phyloP scores from a whole-genome alignment of 2,797 vertebrate species.

The Pristis pectinata region DNA sequence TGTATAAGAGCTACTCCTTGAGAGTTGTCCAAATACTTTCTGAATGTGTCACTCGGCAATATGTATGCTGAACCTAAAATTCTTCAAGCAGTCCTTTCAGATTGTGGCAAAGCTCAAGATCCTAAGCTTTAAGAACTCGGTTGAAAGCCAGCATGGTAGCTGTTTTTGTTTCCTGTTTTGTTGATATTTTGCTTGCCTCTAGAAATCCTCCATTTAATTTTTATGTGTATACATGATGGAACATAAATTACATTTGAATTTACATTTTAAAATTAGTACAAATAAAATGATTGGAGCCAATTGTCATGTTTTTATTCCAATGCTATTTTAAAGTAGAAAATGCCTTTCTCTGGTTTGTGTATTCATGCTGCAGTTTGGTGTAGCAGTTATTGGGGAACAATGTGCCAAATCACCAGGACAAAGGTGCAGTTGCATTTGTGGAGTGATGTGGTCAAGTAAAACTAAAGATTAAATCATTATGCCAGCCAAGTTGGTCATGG shows the following conservation, averaged over 20 bases:
- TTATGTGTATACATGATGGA: background rate
- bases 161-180: background rate
- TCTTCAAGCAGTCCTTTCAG: background rate
- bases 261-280: slow-evolving; percentile 13
- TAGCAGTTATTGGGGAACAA: too few species aligned
- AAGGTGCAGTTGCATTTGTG: too few species aligned
- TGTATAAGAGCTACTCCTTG: background rate
- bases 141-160: background rate
- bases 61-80: background rate
- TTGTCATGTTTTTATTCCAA: background rate
- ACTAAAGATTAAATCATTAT: too few species aligned
- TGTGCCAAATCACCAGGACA: too few species aligned
- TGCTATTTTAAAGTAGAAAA: background rate
- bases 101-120: background rate
- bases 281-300: slow-evolving; percentile 30
- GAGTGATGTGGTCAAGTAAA: too few species aligned
- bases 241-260: slow-evolving; percentile 18
- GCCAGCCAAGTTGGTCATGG: too few species aligned
- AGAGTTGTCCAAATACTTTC: slow-evolving; percentile 28
- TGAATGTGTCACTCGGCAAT: background rate
- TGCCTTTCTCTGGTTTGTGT: too few species aligned
- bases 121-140: background rate
- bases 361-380: too few species aligned
- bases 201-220: background rate
- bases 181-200: background rate